These are phyloP conservation scores for Kradibia gibbosae DNA, from an alignment of 1,140 invertebrate genomes.

Conservation along the genomic window DNA sequence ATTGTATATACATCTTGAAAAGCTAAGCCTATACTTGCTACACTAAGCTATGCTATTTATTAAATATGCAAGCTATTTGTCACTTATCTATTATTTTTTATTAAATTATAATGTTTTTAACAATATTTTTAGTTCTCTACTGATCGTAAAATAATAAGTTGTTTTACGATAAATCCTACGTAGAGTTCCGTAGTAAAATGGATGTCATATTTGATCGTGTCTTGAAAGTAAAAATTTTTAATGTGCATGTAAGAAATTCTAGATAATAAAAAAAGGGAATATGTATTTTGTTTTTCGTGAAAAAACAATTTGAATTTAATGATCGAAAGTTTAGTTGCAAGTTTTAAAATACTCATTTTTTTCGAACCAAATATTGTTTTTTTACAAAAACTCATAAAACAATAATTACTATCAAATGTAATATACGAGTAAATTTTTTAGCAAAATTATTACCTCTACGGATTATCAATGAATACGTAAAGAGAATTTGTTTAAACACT, in stretches of 20 bases:
- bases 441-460: no score
- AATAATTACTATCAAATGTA: neutral
- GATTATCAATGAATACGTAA: no score
- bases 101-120: no score
- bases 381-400: neutral
- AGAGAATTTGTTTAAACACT: no score
- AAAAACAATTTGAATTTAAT: constrained; percentile 9
- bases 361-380: neutral
- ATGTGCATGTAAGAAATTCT: neutral
- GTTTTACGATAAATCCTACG: neutral
- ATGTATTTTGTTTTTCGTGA: neutral
- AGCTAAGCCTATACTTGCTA: no score
- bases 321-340: neutral
- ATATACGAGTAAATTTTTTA: no score
- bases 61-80: no score
- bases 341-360: neutral
- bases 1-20: no score
- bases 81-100: no score
- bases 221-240: constrained; percentile 18
- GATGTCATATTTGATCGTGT: neutral
- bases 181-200: neutral
- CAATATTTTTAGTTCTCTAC: no score
- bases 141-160: neutral
- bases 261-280: neutral
- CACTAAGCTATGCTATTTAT: no score